These are phyloP conservation scores for Drosophila dunni DNA, from an alignment of 1,140 invertebrate species.

Conservation along the genomic window DNA sequence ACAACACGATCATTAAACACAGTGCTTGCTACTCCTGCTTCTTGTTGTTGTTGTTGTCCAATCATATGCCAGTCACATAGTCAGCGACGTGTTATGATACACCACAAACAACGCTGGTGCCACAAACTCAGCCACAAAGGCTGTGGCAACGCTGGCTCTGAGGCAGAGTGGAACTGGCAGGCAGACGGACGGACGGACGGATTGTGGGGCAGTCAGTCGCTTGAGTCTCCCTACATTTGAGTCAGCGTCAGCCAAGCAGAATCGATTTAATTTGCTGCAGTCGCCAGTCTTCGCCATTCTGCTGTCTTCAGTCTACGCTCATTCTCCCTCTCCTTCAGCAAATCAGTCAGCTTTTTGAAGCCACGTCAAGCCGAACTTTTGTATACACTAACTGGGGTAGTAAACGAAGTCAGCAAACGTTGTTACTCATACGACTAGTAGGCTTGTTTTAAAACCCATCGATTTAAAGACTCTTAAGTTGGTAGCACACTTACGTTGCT, in stretches of 20 bases:
- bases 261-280: slow-evolving; percentile 78
- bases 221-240: slow-evolving; percentile 16
- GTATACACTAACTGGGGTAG: too few relatives aligned
- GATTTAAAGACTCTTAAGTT: too few relatives aligned
- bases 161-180: neutral
- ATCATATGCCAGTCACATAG: slow-evolving; percentile 80
- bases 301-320: neutral
- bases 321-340: neutral
- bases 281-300: slow-evolving; percentile 1
- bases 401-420: too few relatives aligned
- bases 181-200: slow-evolving; percentile 25
- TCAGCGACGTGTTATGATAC: slow-evolving; percentile 77
- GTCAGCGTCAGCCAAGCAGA: slow-evolving; percentile 37
- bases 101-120: slow-evolving; percentile 37
- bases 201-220: neutral
- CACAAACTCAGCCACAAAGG: slow-evolving; percentile 56
- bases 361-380: too few relatives aligned
- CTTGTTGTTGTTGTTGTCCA: slow-evolving; percentile 16
- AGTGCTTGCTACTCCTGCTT: slow-evolving; percentile 26
- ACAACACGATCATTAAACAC: slow-evolving; percentile 63
- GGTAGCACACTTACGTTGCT: too few relatives aligned
- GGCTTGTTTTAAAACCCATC: too few relatives aligned
- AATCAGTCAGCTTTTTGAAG: slow-evolving; percentile 45
- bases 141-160: slow-evolving; percentile 16
- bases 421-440: too few relatives aligned